These are phyloP conservation scores for Enteromius paludinosus DNA, from an alignment of 2,797 vertebrate genomes.

Conservation along the genomic window DNA sequence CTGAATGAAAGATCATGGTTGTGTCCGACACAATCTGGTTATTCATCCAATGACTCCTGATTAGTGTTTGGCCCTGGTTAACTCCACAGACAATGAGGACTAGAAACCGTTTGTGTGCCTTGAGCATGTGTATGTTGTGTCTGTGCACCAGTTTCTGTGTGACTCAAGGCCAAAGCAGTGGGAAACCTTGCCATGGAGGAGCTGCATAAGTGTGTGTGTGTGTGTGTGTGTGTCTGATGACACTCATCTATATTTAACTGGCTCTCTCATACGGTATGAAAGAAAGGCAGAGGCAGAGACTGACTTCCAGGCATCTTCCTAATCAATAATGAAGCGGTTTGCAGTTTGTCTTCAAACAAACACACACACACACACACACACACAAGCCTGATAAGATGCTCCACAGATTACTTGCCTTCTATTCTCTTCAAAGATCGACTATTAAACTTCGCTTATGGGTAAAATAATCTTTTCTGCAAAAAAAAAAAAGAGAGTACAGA, in stretches of 20 bases:
- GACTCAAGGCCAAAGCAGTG: slow-evolving; percentile 48
- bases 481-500: not conserved
- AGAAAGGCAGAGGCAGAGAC: slow-evolving; percentile 56
- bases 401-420: slow-evolving; percentile 39
- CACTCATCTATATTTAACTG: slow-evolving; percentile 68
- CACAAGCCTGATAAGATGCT: slow-evolving; percentile 14
- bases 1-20: slow-evolving; percentile 5
- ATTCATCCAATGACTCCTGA: slow-evolving; percentile 24
- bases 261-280: slow-evolving; percentile 60
- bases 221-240: slow-evolving; percentile 52
- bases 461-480: not conserved
- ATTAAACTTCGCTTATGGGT: not conserved
- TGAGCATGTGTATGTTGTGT: slow-evolving; percentile 19
- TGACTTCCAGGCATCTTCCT: slow-evolving; percentile 56
- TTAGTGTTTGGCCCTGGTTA: slow-evolving; percentile 21
- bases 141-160: slow-evolving; percentile 38
- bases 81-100: slow-evolving; percentile 17
- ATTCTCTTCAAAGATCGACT: slow-evolving; percentile 20
- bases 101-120: slow-evolving; percentile 11
- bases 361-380: slow-evolving; percentile 35
- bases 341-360: slow-evolving; percentile 54
- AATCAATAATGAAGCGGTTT: slow-evolving; percentile 64
- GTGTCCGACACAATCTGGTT: slow-evolving; percentile 7
- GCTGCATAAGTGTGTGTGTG: slow-evolving; percentile 27
- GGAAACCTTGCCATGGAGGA: slow-evolving; percentile 48